Conservation (phyloP, 2,113 vertebrate species). For the Pelmatolapia mariae region DNA sequence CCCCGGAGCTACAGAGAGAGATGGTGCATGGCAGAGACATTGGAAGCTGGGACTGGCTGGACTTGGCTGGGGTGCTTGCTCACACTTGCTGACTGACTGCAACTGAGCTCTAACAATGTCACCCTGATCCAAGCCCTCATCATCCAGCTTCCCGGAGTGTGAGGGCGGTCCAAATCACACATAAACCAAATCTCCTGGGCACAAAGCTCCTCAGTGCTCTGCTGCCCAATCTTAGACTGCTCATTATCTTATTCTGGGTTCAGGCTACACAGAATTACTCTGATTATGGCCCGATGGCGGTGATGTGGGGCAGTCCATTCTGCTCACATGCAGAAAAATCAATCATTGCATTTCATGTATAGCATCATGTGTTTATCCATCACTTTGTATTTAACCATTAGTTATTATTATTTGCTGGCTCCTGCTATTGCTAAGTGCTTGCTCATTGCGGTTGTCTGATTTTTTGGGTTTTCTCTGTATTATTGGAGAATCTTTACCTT, state of each 20-base stretch:
- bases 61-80: neutral
- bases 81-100: neutral
- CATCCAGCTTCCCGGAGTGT: neutral
- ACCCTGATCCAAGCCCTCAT: conserved; percentile 8
- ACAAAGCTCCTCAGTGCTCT: neutral
- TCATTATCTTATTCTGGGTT: neutral
- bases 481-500: neutral
- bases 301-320: neutral
- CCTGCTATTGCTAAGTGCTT: neutral
- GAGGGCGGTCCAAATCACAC: neutral
- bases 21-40: neutral
- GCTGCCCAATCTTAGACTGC: neutral
- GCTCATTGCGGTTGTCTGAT: neutral
- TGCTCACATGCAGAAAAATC: neutral
- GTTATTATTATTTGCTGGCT: neutral
- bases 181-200: neutral
- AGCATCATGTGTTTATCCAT: neutral
- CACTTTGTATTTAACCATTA: neutral
- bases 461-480: neutral
- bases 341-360: neutral
- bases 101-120: neutral
- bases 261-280: neutral
- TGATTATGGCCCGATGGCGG: neutral
- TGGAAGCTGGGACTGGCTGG: neutral
- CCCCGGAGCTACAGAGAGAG: conserved; percentile 50